phyloP scores from a whole-genome alignment of 2,113 vertebrate species.

The Herpetotheres cachinnans region DNA sequence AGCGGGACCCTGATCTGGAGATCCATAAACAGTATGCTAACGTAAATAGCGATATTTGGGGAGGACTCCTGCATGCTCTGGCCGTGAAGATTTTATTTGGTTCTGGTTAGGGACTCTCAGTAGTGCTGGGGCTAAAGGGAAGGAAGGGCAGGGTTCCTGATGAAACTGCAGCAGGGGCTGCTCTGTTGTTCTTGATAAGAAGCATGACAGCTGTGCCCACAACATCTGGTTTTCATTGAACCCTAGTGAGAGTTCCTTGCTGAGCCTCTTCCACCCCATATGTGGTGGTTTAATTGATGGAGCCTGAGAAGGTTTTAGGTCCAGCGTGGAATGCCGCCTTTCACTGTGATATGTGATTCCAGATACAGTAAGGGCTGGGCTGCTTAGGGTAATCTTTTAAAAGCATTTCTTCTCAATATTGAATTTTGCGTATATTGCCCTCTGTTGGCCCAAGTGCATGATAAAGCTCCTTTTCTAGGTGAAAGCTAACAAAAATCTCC shows the following conservation, averaged over 20 bases:
- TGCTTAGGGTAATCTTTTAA: conserved; percentile 2
- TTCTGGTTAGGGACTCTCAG: conserved; percentile 5
- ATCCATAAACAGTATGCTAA: conserved; percentile 7
- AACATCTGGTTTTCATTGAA: conserved; percentile 56
- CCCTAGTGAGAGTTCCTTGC: conserved; percentile 32
- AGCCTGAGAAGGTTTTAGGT: conserved; percentile 60
- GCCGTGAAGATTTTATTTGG: neutral
- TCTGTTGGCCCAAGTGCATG: neutral
- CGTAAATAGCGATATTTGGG: neutral
- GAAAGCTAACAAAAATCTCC: conserved; percentile 6
- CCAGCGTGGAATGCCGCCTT: conserved; percentile 4
- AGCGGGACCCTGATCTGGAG: neutral
- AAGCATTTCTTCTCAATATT: conserved; percentile 15
- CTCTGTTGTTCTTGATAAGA: conserved; percentile 50
- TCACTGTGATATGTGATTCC: conserved; percentile 51
- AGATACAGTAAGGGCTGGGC: conserved; percentile 23
- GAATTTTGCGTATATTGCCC: conserved; percentile 55
- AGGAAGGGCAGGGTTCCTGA: conserved; percentile 33
- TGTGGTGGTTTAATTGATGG: conserved; percentile 62
- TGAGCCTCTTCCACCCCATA: conserved; percentile 61
- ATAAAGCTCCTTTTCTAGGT: neutral
- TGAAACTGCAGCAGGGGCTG: conserved; percentile 22
- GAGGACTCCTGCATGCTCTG: neutral
- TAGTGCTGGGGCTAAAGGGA: neutral
- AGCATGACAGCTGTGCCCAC: conserved; percentile 43